These are phyloP conservation scores for Elegia similella DNA, from an alignment of 2,888 invertebrate genomes.

Conservation along the genomic window DNA sequence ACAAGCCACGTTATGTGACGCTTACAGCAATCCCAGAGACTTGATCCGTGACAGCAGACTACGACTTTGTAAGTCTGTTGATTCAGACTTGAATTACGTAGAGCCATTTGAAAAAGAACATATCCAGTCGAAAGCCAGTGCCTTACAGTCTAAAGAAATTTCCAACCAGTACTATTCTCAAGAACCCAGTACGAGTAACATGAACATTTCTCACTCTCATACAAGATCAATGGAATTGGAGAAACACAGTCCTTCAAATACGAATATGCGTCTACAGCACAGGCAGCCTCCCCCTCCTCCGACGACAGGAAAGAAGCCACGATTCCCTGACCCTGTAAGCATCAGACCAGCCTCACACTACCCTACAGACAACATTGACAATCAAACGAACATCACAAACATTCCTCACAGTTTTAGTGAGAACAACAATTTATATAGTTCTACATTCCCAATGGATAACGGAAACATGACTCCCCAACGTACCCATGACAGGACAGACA, in stretches of 20 bases:
- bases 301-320: conserved; percentile 63
- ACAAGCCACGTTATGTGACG: conserved; percentile 66
- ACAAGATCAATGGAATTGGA: conserved; percentile 55
- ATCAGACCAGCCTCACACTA: conserved; percentile 75
- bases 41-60: conserved; percentile 64
- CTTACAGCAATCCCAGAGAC: conserved; percentile 72
- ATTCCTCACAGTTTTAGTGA: conserved; percentile 71
- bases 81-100: conserved; percentile 74
- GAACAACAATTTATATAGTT: conserved; percentile 68
- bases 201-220: conserved; percentile 50
- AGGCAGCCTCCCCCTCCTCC: conserved; percentile 71
- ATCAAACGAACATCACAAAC: conserved; percentile 33
- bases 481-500: conserved; percentile 44
- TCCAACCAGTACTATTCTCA: conserved; percentile 65
- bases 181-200: conserved; percentile 51
- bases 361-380: conserved; percentile 54
- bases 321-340: conserved; percentile 73
- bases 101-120: conserved; percentile 76
- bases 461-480: conserved; percentile 32
- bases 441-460: conserved; percentile 57
- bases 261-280: conserved; percentile 49
- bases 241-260: conserved; percentile 34
- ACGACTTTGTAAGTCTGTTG: conserved; percentile 72
- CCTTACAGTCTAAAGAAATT: conserved; percentile 64
- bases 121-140: conserved; percentile 73